phyloP scores from a whole-genome alignment of 2,888 invertebrate genomes.

The Sycophila texana region DNA sequence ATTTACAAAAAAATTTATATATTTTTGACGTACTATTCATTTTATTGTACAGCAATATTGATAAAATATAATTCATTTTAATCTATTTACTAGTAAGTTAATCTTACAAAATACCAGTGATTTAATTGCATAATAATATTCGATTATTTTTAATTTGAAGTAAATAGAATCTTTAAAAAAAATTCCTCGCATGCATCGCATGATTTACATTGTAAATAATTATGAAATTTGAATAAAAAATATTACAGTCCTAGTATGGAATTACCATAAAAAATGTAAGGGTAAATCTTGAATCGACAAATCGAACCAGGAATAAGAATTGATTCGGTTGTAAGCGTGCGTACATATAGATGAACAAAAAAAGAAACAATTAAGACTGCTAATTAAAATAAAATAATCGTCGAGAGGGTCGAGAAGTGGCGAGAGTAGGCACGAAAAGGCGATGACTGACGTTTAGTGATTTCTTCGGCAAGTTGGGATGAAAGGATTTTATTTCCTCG shows the following conservation, averaged over 20 bases:
- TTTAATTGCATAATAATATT: background rate
- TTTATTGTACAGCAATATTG: too few relatives aligned
- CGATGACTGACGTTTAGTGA: conserved; percentile 22
- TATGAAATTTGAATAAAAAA: background rate
- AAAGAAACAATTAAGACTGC: conserved; percentile 53
- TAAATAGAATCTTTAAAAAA: background rate
- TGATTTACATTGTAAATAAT: background rate
- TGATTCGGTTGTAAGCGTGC: conserved; percentile 7
- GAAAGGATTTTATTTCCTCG: conserved; percentile 2
- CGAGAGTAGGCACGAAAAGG: conserved; percentile 23
- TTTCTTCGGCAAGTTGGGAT: background rate
- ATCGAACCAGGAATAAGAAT: conserved; percentile 19
- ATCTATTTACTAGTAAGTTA: too few relatives aligned
- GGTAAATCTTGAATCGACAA: background rate
- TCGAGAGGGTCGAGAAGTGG: conserved; percentile 22
- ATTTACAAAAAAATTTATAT: too few relatives aligned
- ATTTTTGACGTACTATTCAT: too few relatives aligned
- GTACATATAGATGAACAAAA: conserved; percentile 34
- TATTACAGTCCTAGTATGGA: background rate
- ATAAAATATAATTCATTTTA: too few relatives aligned
- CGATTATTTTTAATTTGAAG: background rate
- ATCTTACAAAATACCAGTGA: too few relatives aligned
- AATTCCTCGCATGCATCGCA: background rate
- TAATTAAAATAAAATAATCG: conserved; percentile 49
- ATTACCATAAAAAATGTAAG: background rate